These are phyloP conservation scores for Syngnathoides biaculeatus DNA, from an alignment of 2,113 vertebrate genomes.

Conservation along the genomic window DNA sequence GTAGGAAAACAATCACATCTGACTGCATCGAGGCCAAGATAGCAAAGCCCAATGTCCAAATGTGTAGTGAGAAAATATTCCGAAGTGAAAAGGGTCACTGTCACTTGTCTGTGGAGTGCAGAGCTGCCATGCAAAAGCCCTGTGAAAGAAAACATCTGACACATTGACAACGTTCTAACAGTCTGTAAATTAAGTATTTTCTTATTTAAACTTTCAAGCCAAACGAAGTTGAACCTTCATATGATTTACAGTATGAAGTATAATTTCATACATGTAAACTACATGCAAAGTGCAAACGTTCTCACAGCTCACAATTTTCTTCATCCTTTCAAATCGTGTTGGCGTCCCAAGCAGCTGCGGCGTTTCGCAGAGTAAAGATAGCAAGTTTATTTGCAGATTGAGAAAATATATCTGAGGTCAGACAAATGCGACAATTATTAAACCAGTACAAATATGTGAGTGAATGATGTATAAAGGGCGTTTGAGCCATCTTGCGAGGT, in stretches of 20 bases:
- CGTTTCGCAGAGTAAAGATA: constrained; percentile 31
- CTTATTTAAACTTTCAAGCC: background rate
- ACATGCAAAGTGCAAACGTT: background rate
- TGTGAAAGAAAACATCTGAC: constrained; percentile 55
- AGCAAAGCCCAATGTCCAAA: too few species aligned
- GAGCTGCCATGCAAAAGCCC: constrained; percentile 27
- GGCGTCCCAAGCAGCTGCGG: constrained; percentile 22
- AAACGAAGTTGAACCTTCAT: background rate
- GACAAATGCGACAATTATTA: background rate
- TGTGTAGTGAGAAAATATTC: background rate
- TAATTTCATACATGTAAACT: background rate
- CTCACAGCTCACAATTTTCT: background rate
- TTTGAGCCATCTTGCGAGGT: background rate
- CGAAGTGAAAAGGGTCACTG: background rate
- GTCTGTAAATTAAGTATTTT: background rate
- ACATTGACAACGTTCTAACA: background rate
- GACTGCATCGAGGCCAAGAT: background rate
- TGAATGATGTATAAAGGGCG: background rate
- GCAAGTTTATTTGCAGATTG: background rate
- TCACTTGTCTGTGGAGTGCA: background rate
- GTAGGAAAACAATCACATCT: background rate
- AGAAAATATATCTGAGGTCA: background rate
- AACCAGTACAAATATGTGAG: background rate
- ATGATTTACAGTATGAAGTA: background rate
- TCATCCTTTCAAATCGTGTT: background rate